Evolutionary conservation across 1,140 invertebrate species (phyloP).

Genomic region (Nebria ingens): DNA sequence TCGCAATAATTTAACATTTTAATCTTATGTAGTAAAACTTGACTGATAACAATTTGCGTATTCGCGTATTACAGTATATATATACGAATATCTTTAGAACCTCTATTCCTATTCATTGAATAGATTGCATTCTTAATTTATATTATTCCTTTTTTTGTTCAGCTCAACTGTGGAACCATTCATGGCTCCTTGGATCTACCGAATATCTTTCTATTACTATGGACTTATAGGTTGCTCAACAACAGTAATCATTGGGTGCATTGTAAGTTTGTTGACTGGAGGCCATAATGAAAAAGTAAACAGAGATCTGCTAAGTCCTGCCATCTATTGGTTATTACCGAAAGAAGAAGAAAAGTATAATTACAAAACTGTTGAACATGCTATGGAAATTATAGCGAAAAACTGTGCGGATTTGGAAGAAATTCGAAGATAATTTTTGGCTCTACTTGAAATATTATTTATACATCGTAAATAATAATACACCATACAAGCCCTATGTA

Average conservation of each 20-base stretch:
- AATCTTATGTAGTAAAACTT: no score
- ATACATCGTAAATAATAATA: no score
- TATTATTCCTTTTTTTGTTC: constrained; percentile 1
- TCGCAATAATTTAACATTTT: no score
- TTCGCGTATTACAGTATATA: no score
- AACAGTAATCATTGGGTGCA: constrained; percentile 34
- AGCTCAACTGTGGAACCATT: constrained; percentile 22
- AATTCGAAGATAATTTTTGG: background rate
- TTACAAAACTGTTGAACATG: background rate
- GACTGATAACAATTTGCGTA: no score
- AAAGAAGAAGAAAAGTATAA: background rate
- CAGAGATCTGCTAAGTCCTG: background rate
- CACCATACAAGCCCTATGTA: no score
- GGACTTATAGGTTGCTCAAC: constrained; percentile 39
- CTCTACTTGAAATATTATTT: no score
- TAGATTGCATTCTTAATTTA: no score
- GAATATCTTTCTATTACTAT: constrained; percentile 50
- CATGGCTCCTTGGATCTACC: constrained; percentile 30
- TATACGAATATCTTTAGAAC: no score
- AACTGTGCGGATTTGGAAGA: background rate
- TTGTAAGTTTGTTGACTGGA: constrained; percentile 36
- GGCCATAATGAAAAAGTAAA: constrained; percentile 23
- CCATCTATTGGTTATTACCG: background rate
- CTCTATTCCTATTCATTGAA: no score
- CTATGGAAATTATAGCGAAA: background rate